Conservation (phyloP, 1,140 invertebrate genomes). For the Zaprionus kolodkinae region DNA sequence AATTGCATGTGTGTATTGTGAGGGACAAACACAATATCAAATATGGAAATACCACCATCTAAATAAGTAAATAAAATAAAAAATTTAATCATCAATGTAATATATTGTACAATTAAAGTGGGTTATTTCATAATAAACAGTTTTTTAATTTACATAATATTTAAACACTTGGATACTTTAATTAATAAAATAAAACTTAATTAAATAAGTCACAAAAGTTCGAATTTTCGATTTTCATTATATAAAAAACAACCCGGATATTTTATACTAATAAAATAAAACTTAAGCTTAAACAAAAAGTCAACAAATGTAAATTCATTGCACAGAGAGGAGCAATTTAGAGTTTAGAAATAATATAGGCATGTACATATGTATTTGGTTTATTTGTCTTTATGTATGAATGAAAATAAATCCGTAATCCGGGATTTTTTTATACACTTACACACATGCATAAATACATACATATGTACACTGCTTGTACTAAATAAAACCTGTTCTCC, state of each 20-base stretch:
- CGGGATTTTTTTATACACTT: neutral
- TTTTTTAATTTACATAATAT: too few species aligned
- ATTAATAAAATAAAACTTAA: neutral
- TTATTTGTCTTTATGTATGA: neutral
- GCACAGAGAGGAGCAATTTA: neutral
- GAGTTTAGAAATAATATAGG: neutral
- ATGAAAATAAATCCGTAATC: neutral
- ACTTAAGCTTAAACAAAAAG: neutral
- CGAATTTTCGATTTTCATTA: too few species aligned
- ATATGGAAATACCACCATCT: slow-evolving; percentile 33
- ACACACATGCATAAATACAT: neutral
- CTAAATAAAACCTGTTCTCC: neutral
- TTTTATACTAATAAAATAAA: neutral
- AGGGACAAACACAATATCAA: slow-evolving; percentile 41
- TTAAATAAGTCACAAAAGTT: too few species aligned
- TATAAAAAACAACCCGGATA: too few species aligned
- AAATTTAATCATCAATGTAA: neutral
- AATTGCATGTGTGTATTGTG: slow-evolving; percentile 32
- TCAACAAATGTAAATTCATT: neutral
- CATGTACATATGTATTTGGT: neutral
- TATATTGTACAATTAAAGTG: too few species aligned
- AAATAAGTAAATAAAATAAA: slow-evolving; percentile 7
- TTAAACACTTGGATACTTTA: too few species aligned
- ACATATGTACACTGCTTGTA: neutral
- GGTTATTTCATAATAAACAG: neutral